Base-by-base conservation (phyloP, 2,113 vertebrate species). In the Gobiocypris rarus region DNA sequence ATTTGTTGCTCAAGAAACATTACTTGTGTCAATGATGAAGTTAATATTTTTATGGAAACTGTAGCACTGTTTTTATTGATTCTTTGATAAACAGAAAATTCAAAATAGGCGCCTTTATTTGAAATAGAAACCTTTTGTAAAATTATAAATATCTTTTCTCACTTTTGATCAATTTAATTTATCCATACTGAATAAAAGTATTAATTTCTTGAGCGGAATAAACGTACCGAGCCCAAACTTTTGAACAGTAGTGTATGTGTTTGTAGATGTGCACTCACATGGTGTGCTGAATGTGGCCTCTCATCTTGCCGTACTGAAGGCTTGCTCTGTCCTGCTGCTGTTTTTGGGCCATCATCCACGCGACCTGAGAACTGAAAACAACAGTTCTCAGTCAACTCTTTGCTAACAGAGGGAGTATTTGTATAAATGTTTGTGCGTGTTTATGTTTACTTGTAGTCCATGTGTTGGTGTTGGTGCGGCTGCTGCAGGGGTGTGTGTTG, bases 311-410 rank as follows among this genome's bases (percentile, higher is more conserved):
- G 85, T 98, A 99, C 93, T 98, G 98, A 96, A 99, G 95, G 83
- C 95, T 95, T 87, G 96, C 96, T 94, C 97, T 96, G 93, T 99
- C 98, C 93, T 99, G 97, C 76, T 99, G 98, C 87, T 99, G 98
- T 92, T 97, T 97, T 94, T 99, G 98, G 89, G 98, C 96, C 92
- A 99, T 94, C 97, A 99, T 99, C 97, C 98, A 99, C 94, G 97
- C 97, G 93, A 99, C 97, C 95, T 99, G 98, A 91, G 97, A 97
- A 94, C 97, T 99, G 90, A 48, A 89, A 1, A 85, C 67, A 86
- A 41, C 34, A 43, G 76, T 26, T 45, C 84, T 58, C 54, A 63
- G 28, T 85, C 58, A 45, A 0, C 22, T 50, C 43, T 31, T 50
- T 9, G 50, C 19, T 15, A 48, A 45, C 34, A 59, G 5, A 78